Conservation (phyloP, 2,888 invertebrate species). For the Parasteatoda lunata region DNA sequence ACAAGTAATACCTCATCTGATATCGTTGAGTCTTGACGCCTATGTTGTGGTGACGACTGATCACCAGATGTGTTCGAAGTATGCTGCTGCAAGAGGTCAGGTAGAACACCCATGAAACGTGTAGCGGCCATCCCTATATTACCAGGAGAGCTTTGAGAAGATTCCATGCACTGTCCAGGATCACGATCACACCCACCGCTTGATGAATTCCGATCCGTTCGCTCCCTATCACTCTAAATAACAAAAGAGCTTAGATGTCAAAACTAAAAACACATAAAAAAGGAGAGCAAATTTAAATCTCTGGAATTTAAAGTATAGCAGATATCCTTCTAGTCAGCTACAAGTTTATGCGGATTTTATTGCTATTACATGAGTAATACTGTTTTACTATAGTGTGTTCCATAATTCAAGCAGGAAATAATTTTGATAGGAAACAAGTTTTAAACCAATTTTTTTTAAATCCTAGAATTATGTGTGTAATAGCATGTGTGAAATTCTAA, state of each 20-base stretch:
- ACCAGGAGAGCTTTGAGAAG: constrained; percentile 74
- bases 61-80: constrained; percentile 72
- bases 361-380: no score
- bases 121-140: constrained; percentile 77
- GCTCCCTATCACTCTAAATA: constrained; percentile 54
- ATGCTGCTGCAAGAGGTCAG: constrained; percentile 90
- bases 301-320: no score
- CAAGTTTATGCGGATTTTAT: no score
- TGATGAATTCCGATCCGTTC: constrained; percentile 40
- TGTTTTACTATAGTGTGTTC: no score
- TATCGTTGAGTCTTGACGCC: constrained; percentile 90
- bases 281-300: not conserved
- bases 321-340: no score
- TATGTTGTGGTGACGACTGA: constrained; percentile 82
- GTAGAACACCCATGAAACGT: constrained; percentile 92
- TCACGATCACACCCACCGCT: constrained; percentile 45
- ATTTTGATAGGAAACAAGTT: no score
- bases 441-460: no score
- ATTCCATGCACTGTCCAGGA: constrained; percentile 75
- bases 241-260: not conserved
- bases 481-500: no score
- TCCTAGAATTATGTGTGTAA: no score
- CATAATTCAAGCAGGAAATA: no score
- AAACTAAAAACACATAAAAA: not conserved
- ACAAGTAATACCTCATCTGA: constrained; percentile 89